Evolutionary conservation across 2,888 invertebrate species (phyloP), one percentile per base, ranked within the genome.

Genomic region (Strigamia transsilvanica): DNA sequence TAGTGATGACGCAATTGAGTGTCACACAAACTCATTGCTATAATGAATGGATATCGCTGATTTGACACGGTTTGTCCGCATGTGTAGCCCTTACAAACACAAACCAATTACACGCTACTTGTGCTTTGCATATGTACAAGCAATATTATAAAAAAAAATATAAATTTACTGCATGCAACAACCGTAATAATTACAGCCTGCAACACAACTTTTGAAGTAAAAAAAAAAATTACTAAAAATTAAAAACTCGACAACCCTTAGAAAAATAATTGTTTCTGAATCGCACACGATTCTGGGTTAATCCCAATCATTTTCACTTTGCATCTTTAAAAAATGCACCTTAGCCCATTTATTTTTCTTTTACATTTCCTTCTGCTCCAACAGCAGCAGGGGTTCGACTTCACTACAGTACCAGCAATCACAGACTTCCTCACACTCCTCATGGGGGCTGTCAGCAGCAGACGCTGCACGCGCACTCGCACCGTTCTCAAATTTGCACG

Each of bases 401-500:
- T 73, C 73, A 73, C 73, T 27, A 27, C 73, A 73, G 73, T 73
- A 73, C 73, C 73, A 73, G 73, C 73, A 73, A 73, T 73, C 73
- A 73, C 73, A n/a, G 73, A 73, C 73, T 73, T 73, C 73, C 73
- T 73, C 73, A 73, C 73, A 73, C 73, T 73, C 73, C 73, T 73
- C 73, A 73, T 73, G 73, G 73, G 73, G 73, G 73, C 73, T 73
- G 73, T 73, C 73, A 73, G 73, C 32, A 73, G 73, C 73, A 73
- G 73, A 73, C 73, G 73, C 73, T 73, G 73, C 73, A 73, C 73
- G 73, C 73, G 73, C 32, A 73, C 73, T 73, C 73, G 73, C 73
- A 73, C 73, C 73, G 73, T 73, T 73, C 73, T 73, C 73, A 73
- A 73, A 73, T 73, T 73, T 73, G 73, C 73, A 73, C 73, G 73